Evolutionary conservation across 2,888 invertebrate species (phyloP).

Genomic region (Pyrrhosoma nymphula): DNA sequence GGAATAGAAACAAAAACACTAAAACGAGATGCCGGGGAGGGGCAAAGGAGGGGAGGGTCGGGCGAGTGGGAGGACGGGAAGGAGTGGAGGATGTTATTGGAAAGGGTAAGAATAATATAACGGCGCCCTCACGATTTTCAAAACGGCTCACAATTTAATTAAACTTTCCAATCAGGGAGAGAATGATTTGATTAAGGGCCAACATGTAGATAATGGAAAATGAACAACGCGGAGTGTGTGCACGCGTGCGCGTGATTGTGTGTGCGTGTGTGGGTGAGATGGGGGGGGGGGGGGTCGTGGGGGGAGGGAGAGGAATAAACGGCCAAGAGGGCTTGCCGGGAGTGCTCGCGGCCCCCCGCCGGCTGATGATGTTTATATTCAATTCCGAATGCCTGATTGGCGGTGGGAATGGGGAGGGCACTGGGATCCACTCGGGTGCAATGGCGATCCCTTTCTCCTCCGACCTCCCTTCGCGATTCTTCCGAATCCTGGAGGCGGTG

Average conservation of each 20-base stretch:
- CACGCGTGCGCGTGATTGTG: not conserved
- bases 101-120: not conserved
- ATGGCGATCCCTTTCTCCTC: conserved; percentile 1
- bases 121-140: conserved; percentile 25
- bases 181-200: conserved; percentile 56
- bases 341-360: not conserved
- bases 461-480: not conserved
- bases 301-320: not conserved
- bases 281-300: not conserved
- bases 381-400: conserved; percentile 54
- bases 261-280: not conserved
- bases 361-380: conserved; percentile 64
- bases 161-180: conserved; percentile 57
- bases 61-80: no score
- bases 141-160: conserved; percentile 49
- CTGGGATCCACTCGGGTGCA: not conserved
- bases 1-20: conserved; percentile 5
- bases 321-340: no score
- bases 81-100: not conserved
- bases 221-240: not conserved
- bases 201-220: conserved; percentile 59
- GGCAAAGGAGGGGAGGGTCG: not conserved
- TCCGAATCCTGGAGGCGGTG: no score
- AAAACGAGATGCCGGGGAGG: not conserved
- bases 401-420: not conserved